phyloP scores from a whole-genome alignment of 2,113 vertebrate species.

The Puntigrus tetrazona region DNA sequence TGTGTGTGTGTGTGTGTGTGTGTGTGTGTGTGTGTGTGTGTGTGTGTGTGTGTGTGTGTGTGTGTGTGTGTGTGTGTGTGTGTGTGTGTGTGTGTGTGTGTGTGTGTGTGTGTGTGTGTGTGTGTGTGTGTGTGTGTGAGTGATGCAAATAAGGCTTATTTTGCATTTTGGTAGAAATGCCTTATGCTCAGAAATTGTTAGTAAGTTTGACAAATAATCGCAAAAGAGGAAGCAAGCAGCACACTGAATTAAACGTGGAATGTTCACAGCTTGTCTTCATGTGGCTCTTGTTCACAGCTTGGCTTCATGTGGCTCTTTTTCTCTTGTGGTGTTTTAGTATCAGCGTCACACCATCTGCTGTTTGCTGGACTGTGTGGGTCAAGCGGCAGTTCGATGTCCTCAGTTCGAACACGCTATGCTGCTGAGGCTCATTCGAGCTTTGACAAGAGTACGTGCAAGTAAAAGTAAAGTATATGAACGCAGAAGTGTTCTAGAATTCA shows the following conservation, averaged over 20 bases:
- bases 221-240: not conserved
- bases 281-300: not conserved
- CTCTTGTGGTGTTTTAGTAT: conserved; percentile 59
- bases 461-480: not conserved
- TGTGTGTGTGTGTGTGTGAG: not conserved
- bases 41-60: not conserved
- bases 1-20: not conserved
- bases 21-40: not conserved
- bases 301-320: not conserved
- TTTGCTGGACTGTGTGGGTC: conserved; percentile 75
- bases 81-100: not conserved
- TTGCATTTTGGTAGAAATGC: not conserved
- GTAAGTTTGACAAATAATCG: too few species aligned
- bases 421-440: conserved; percentile 67
- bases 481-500: not conserved
- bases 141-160: not conserved
- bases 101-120: not conserved
- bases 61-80: not conserved
- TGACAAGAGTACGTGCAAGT: conserved; percentile 71
- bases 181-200: too few species aligned
- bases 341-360: conserved; percentile 76
- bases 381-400: conserved; percentile 72
- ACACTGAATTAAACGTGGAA: not conserved
- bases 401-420: conserved; percentile 73
- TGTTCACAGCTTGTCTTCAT: not conserved